phyloP scores from a whole-genome alignment of 2,797 vertebrate species.

The Spheniscus humboldti region DNA sequence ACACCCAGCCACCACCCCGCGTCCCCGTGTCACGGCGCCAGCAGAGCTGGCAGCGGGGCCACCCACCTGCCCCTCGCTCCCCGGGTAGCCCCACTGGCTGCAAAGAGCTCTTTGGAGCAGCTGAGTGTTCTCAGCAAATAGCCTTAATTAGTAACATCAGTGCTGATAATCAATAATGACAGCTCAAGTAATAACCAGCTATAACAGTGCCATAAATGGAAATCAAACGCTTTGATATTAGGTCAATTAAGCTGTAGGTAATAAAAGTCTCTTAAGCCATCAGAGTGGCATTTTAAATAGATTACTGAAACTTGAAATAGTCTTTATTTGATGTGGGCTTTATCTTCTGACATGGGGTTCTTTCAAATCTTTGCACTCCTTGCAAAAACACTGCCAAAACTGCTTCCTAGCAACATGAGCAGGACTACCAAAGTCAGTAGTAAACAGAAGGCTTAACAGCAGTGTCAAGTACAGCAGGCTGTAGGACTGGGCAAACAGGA shows the following conservation, averaged over 20 bases:
- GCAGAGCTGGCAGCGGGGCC: not conserved
- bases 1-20: not conserved
- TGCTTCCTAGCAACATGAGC: fast-evolving
- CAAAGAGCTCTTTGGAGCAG: not conserved
- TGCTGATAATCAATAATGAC: not conserved
- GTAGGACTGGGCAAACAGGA: not conserved
- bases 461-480: not conserved
- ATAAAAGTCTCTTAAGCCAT: not conserved
- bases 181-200: not conserved
- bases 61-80: not conserved
- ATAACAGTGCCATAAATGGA: not conserved
- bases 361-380: not conserved
- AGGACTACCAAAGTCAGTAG: fast-evolving
- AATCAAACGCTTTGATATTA: not conserved
- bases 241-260: not conserved
- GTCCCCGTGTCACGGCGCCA: fast-evolving
- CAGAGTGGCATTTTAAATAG: not conserved
- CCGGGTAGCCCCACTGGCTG: fast-evolving
- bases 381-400: not conserved
- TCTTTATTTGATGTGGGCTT: not conserved
- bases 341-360: not conserved
- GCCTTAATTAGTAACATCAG: not conserved
- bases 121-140: not conserved
- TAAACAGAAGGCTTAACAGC: not conserved
- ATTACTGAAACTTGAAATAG: not conserved